Evolutionary conservation across 1,140 invertebrate genomes (phyloP), one percentile per base, ranked within the genome.

Genomic region (Drosophila baimaii): DNA sequence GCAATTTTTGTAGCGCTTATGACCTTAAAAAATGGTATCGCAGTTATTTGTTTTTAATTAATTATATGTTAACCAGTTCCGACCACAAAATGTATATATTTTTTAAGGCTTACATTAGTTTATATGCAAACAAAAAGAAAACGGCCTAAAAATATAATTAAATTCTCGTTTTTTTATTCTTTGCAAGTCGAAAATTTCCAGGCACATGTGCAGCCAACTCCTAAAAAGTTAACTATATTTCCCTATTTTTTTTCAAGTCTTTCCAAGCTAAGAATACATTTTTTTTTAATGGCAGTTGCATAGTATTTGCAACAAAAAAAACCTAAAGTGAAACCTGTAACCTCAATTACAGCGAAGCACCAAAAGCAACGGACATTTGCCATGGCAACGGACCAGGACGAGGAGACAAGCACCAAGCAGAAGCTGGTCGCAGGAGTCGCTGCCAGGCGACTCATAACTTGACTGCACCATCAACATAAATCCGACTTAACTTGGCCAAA

Each of bases 381-480:
- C 21, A 57, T 71, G 68, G 62, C 64, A 76, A 83, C 69, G 21
- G 64, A 39, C 55, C 37, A 68, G 71, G 15, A 46, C 46, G 31
- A 23, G 17, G 33, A 35, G 37, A 43, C 56, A 41, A 12, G 31
- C 19, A 23, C 29, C 39, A 15, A 51, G 17, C 56, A 12, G 46
- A 3, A 61, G 19, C 10, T n/a, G 37, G 5, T 5, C 19, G 3
- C 15, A 49, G 52, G n/a, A 46, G n/a, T 33, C 41, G 55, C 13
- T 21, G 23, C 44, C 31, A 27, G 46, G 27, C 41, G 33, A 21
- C 58, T 39, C 29, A 68, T 59, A 64, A 58, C 69, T 70, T 56
- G 51, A 49, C 43, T 70, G 64, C 64, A 71, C 46, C 75, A 81
- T 85, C 78, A 85, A 81, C 81, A 85, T 85, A 85, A 85, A 85